A percentile compares a stretch with the other conserved stretches of the same genome.
These are phyloP conservation scores for Diaprepes abbreviatus DNA, from an alignment of 2,888 invertebrate species.

Conservation along the genomic window DNA sequence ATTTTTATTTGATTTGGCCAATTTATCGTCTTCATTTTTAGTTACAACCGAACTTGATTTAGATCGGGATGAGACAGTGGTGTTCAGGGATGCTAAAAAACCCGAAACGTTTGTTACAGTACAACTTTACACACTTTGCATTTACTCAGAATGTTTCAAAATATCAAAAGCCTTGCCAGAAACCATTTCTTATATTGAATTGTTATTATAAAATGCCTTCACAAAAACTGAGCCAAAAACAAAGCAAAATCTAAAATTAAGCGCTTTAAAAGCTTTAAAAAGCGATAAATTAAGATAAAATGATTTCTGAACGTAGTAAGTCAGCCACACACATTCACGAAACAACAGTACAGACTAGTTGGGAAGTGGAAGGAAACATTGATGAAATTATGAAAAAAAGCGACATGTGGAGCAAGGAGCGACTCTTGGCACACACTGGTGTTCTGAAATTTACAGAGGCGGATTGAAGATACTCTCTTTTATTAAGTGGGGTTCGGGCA, in stretches of 20 bases:
- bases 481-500: too few relatives aligned
- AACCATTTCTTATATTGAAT: conserved; percentile 29
- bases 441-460: conserved; percentile 40
- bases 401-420: conserved; percentile 56
- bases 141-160: conserved; percentile 42
- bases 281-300: conserved; percentile 31
- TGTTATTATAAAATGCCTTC: conserved; percentile 1
- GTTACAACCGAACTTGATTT: conserved; percentile 75
- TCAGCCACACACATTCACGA: conserved; percentile 56
- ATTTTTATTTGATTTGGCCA: conserved; percentile 64
- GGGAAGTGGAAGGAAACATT: conserved; percentile 45
- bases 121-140: conserved; percentile 53
- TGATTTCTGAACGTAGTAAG: conserved; percentile 30
- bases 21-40: conserved; percentile 68
- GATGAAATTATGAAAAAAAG: conserved; percentile 50
- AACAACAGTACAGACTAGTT: conserved; percentile 53
- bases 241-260: conserved; percentile 17
- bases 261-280: conserved; percentile 27
- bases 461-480: conserved; percentile 15
- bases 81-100: conserved; percentile 82
- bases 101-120: conserved; percentile 64
- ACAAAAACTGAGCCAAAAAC: conserved; percentile 31
- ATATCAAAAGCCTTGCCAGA: conserved; percentile 38
- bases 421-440: conserved; percentile 68
- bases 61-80: conserved; percentile 80